Conservation (phyloP, 2,888 invertebrate genomes). For the Caradrina kadenii region DNA sequence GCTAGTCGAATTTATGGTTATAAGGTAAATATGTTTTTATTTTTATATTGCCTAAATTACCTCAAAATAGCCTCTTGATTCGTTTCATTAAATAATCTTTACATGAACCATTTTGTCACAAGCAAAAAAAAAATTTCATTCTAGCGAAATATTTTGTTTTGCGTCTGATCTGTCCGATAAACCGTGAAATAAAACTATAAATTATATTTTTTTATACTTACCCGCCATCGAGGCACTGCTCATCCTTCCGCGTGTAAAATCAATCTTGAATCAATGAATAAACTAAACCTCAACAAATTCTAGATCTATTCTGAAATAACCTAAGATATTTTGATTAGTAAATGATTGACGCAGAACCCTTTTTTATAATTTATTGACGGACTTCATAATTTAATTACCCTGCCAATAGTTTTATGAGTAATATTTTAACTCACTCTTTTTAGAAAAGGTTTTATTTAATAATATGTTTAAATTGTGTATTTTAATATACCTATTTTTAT, state of each 20-base stretch:
- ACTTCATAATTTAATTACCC: conserved; percentile 55
- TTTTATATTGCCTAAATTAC: no score
- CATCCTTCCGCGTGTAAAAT: conserved; percentile 88
- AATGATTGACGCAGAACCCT: conserved; percentile 38
- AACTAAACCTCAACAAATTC: conserved; percentile 50
- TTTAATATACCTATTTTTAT: neutral
- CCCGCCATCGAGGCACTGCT: conserved; percentile 90
- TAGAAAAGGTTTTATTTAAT: neutral
- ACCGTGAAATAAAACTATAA: neutral
- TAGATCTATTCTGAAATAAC: conserved; percentile 29
- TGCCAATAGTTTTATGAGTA: conserved; percentile 35
- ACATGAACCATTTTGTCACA: neutral
- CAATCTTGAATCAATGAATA: conserved; percentile 81
- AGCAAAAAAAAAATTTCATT: conserved; percentile 1
- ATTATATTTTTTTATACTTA: conserved; percentile 68
- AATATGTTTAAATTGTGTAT: neutral
- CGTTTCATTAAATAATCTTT: no score
- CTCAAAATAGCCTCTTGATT: no score
- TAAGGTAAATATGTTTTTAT: no score
- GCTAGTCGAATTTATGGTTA: neutral
- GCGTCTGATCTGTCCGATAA: neutral
- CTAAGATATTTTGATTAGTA: conserved; percentile 44
- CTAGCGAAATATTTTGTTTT: neutral
- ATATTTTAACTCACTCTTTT: neutral
- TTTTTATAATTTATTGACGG: conserved; percentile 41